Conservation (phyloP, 2,888 invertebrate genomes). For the Mythimna vitellina region DNA sequence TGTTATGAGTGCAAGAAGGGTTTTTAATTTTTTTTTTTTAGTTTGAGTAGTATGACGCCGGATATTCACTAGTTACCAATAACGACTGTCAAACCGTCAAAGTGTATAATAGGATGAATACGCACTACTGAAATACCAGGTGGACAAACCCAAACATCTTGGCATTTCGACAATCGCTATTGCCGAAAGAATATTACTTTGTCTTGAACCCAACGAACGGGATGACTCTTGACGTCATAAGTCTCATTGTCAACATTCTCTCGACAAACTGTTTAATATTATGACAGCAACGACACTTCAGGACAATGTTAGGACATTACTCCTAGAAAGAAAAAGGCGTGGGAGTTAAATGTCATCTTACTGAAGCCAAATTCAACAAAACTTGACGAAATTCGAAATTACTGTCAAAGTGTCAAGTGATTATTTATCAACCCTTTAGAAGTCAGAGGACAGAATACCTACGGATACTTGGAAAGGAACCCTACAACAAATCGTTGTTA, state of each 20-base stretch:
- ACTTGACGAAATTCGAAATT: neutral
- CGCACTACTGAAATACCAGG: too few relatives aligned
- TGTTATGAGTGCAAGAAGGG: too few relatives aligned
- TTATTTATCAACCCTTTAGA: neutral
- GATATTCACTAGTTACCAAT: too few relatives aligned
- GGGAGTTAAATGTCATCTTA: conserved; percentile 8
- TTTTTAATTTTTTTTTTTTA: too few relatives aligned
- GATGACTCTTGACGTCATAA: conserved; percentile 27
- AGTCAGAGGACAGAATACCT: neutral
- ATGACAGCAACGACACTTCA: conserved; percentile 38
- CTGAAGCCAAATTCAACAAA: conserved; percentile 8
- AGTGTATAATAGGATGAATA: too few relatives aligned
- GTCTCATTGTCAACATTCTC: conserved; percentile 15
- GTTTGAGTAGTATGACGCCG: too few relatives aligned
- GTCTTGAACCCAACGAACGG: neutral
- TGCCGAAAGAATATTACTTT: neutral
- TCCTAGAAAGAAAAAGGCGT: conserved; percentile 26
- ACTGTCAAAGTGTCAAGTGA: neutral
- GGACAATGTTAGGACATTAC: conserved; percentile 39
- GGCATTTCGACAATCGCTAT: neutral
- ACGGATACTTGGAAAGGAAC: neutral
- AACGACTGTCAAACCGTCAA: too few relatives aligned
- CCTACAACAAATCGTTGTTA: too few relatives aligned
- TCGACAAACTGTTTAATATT: conserved; percentile 6
- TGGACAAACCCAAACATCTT: too few relatives aligned